Percentiles rank a stretch among this genome's conserved stretches.
phyloP scores from a whole-genome alignment of 1,140 invertebrate genomes.

The Cotesia vestalis region DNA sequence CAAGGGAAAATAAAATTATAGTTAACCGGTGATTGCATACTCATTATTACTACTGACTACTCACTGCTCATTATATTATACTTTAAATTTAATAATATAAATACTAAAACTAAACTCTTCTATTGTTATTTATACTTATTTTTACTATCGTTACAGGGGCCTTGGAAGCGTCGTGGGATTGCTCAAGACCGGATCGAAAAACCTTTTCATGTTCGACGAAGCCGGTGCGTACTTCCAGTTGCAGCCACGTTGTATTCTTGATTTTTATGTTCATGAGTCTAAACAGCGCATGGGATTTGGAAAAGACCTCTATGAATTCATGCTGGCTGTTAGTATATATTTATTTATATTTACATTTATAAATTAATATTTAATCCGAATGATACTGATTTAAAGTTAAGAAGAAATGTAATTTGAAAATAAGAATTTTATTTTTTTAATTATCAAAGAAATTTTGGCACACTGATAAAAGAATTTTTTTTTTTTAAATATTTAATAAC shows the following conservation, averaged over 20 bases:
- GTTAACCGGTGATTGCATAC: no score
- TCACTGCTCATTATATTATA: no score
- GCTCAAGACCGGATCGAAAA: conserved; percentile 85
- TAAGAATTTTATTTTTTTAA: not conserved
- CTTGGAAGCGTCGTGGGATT: conserved; percentile 78
- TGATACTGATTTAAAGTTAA: not conserved
- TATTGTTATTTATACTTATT: conserved; percentile 5
- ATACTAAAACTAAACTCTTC: conserved; percentile 23
- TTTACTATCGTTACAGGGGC: conserved; percentile 58
- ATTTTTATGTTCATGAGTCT: conserved; percentile 87
- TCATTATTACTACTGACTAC: no score
- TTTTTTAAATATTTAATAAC: no score
- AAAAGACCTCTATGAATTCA: conserved; percentile 79
- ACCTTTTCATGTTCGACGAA: conserved; percentile 83
- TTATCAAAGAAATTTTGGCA: no score
- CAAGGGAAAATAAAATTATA: no score
- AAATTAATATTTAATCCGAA: not conserved
- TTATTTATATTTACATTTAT: conserved; percentile 24
- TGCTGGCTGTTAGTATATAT: conserved; percentile 71
- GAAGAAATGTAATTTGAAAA: not conserved
- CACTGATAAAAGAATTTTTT: no score
- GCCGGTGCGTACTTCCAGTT: conserved; percentile 75
- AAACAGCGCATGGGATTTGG: conserved; percentile 82
- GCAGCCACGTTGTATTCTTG: conserved; percentile 81
- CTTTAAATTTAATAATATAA: not conserved